A percentile compares a stretch with the other conserved stretches of the same genome.
phyloP scores from a whole-genome alignment of 2,888 invertebrate genomes.

The Loripinus fragilis region DNA sequence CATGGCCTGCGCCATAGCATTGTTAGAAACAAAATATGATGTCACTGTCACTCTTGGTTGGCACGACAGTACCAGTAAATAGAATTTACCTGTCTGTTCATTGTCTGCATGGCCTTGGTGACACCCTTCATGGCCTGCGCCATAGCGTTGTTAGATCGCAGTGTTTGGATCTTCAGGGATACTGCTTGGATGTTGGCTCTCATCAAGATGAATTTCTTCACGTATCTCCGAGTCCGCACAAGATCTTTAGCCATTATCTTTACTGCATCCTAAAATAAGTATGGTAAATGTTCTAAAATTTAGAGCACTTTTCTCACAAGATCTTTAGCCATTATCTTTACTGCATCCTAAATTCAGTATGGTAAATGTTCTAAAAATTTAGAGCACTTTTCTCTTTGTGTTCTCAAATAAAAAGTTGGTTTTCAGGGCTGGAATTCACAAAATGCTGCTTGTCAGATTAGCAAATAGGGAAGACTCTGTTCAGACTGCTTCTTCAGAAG shows the following conservation, averaged over 20 bases:
- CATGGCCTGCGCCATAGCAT: too few species aligned
- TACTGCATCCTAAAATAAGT: slow-evolving; percentile 94
- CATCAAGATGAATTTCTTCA: slow-evolving; percentile 99
- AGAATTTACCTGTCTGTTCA: slow-evolving; percentile 93
- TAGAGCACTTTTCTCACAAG: slow-evolving; percentile 98
- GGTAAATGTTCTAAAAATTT: too few species aligned
- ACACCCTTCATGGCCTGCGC: slow-evolving; percentile 99
- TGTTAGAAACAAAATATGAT: too few species aligned
- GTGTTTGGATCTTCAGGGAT: slow-evolving; percentile 97
- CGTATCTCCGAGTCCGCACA: slow-evolving; percentile 96
- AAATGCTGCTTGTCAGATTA: too few species aligned
- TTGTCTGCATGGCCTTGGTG: slow-evolving; percentile 98
- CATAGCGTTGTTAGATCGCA: slow-evolving; percentile 99
- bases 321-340: slow-evolving; percentile 99
- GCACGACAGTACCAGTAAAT: too few species aligned
- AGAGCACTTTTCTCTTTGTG: too few species aligned
- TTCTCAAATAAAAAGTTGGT: too few species aligned
- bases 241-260: slow-evolving; percentile 99
- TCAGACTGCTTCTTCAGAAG: too few species aligned
- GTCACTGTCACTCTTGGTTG: too few species aligned
- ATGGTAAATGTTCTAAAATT: too few species aligned
- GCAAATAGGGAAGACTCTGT: too few species aligned
- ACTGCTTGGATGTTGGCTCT: slow-evolving; percentile 97
- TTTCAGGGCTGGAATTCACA: too few species aligned
- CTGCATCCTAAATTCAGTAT: slow-evolving; percentile 94